Evolutionary conservation across 1,140 invertebrate species (phyloP), one percentile per base, ranked within the genome.

Genomic region (Drosophila triauraria): DNA sequence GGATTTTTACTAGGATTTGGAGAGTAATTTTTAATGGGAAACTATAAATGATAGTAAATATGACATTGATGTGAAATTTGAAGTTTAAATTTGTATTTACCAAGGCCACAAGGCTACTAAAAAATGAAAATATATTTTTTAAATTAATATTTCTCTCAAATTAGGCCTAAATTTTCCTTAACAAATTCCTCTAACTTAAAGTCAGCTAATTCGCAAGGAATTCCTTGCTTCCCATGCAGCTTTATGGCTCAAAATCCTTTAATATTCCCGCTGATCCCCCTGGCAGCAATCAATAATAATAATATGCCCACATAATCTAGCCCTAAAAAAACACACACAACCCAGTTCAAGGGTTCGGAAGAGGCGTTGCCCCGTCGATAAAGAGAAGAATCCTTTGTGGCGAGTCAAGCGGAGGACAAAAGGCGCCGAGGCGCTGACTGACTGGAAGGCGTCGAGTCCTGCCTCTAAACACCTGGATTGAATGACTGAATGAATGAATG

Each of bases 401-500:
- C 56, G 63, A 87, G 83, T 87, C 84, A 88, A 88, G 75, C 65
- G 78, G 43, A 42, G 51, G 40, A 75, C 44, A 78, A 71, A 78
- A 10, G 32, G 27, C 32, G 13, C 2, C 17, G 47, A 10, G 32
- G 27, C 32, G 23, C 38, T 47, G 42, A 38, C 35, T 77, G 74
- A 68, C 53, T 61, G 60, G 43, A 32, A 77, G 82, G 82, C 83
- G 83, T 86, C 78, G 68, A 78, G 81, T 86, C 74, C 65, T 77
- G 74, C 70, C 50, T 74, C 83, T 79, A 76, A 87, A 76, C 76
- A 64, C 54, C 56, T 57, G 50, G 35, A 54, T 54, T 40, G 53
- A 40, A 40, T 54, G 53, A 40, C 23, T 23, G 32, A 54, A 35
- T 44, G 47, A 38, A 25, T 15, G 46, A 61, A 15, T 47, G 46